phyloP scores from a whole-genome alignment of 2,888 invertebrate species.

The Papilio demoleus region DNA sequence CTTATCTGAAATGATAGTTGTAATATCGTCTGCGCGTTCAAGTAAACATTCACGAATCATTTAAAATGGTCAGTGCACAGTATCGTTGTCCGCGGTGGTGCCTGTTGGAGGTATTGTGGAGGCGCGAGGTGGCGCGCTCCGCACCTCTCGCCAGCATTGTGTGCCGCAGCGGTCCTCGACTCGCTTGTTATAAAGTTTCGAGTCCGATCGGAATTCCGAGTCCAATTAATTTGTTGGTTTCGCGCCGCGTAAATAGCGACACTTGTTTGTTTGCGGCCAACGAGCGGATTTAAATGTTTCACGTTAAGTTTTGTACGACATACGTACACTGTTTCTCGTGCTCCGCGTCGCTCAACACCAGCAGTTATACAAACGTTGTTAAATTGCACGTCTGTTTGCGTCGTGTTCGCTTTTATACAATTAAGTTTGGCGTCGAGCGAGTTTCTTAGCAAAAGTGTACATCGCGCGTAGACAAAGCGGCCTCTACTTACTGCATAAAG shows the following conservation, averaged over 20 bases:
- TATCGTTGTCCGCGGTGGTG: not conserved
- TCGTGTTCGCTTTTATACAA: conserved; percentile 10
- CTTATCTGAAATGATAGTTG: too few species aligned
- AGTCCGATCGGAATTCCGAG: conserved; percentile 6
- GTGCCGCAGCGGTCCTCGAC: not conserved
- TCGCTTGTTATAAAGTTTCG: conserved; percentile 13
- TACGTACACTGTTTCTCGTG: not conserved
- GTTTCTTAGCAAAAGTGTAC: conserved; percentile 19
- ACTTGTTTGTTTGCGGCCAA: not conserved
- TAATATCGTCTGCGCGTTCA: too few species aligned
- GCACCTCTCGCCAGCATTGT: not conserved
- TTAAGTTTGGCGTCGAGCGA: conserved; percentile 2
- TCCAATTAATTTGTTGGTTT: conserved; percentile 14
- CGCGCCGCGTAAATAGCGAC: conserved; percentile 1
- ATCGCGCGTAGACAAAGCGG: conserved; percentile 15
- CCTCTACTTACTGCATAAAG: conserved; percentile 1
- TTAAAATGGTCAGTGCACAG: too few species aligned
- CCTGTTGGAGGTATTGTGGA: not conserved
- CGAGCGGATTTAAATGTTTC: not conserved
- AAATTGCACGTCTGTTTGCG: not conserved
- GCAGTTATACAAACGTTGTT: conserved; percentile 2
- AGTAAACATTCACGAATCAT: too few species aligned
- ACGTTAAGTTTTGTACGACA: not conserved
- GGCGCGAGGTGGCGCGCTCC: not conserved
- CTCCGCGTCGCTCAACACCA: not conserved